These are phyloP conservation scores for Sphinx pinastri DNA, from an alignment of 2,888 invertebrate species.

Conservation along the genomic window DNA sequence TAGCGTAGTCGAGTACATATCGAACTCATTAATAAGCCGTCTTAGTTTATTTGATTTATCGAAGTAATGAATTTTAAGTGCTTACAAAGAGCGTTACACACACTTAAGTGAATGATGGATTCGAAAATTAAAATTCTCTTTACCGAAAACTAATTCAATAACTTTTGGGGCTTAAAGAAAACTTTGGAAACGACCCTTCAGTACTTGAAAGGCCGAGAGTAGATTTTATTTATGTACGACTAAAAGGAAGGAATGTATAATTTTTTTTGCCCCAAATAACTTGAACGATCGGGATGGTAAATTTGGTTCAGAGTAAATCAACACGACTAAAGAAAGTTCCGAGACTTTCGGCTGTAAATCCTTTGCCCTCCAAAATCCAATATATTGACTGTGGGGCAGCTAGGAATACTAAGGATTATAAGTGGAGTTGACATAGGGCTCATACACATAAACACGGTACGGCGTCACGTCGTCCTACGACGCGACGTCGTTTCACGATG, in stretches of 20 bases:
- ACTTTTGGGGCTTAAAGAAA: constrained; percentile 9
- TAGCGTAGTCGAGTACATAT: not conserved
- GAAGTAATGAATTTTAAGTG: not conserved
- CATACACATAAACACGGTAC: no score
- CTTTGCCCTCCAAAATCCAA: not conserved
- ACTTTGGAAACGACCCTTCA: constrained; percentile 9
- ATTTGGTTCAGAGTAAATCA: not conserved
- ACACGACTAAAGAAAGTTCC: not conserved
- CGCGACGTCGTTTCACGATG: no score
- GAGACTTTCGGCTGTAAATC: not conserved
- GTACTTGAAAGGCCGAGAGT: not conserved
- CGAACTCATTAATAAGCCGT: not conserved
- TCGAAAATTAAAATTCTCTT: constrained; percentile 17
- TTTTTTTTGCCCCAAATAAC: not conserved
- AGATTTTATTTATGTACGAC: not conserved
- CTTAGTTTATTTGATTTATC: not conserved
- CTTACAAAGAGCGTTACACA: not conserved
- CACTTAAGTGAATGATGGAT: constrained; percentile 5
- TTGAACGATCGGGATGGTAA: not conserved
- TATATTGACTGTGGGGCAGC: not conserved
- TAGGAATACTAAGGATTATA: not conserved
- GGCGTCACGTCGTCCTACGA: no score
- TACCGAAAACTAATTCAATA: constrained; percentile 17
- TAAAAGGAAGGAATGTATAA: not conserved
- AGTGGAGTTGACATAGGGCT: not conserved